Evolutionary conservation across 2,113 vertebrate species (phyloP), one percentile per base, ranked within the genome.

Genomic region (Mionectes macconnelli): DNA sequence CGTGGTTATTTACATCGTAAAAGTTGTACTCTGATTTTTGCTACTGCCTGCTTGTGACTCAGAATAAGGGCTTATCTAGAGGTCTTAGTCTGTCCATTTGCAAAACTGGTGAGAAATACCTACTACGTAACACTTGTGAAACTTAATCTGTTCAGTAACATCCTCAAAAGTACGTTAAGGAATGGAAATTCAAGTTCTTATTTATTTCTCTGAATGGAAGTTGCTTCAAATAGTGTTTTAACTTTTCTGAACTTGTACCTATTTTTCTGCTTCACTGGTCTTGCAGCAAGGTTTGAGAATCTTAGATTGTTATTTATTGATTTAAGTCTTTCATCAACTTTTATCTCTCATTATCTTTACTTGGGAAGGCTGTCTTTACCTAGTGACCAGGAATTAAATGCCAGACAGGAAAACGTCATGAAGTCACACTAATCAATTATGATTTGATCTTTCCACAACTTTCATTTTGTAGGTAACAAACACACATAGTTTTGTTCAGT

Each of bases 391-490:
- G 63, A 87, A 81, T 44, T 83, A 63, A 89, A 79, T 64, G 49
- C 40, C 68, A 68, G 27, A 33, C 15, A 64, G 47, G n/a, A 69
- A 88, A 82, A 55, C 60, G 27, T 31, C 35, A 11, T 15, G 14
- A 91, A 74, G 35, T 85, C 45, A 78, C 59, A 49, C 59, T 80
- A 77, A 64, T 90, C 85, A 52, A 42, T 91, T 77, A 44, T 72
- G 66, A 95, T 94, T 89, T 91, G 35, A 93, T 94, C 70, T 90
- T 94, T 85, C 88, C 50, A 31, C 49, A 67, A 35, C 63, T 97
- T 92, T 89, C 56, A 68, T 93, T 96, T 94, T 88, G 68, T 76
- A 84, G 52, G 24, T 90, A 90, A 56, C 84, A 96, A 96, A 82
- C 83, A 39, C 52, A 11, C 64, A 12, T 57, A 67, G 60, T 83